Base-by-base conservation (phyloP, 2,797 vertebrate genomes). In the Dendrocincla tyrannina region DNA sequence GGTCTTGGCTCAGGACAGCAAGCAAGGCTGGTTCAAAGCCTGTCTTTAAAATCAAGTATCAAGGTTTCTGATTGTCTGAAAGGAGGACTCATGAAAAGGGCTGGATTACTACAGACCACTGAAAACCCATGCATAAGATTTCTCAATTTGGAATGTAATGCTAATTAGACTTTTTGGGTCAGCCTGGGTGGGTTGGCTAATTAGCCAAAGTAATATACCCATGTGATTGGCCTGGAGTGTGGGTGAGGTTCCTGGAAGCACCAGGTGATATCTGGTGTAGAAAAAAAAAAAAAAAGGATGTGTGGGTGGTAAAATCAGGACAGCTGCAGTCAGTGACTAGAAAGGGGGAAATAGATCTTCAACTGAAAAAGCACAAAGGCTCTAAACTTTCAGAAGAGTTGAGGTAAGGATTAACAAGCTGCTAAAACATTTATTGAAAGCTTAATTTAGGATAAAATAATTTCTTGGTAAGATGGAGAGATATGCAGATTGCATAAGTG, bases 181-280 rank as follows among this genome's bases (percentile, higher is more conserved):
- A 94, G 95, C 78, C 82, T 95, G 91, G 88, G 88, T 95, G 95
- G 93, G 95, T 96, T 95, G 88, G 83, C 89, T 97, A 92, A 96
- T 93, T 95, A 94, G 89, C 90, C 95, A 95, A 88, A 83, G 90
- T 87, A 93, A 87, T 81, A 49, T 90, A 93, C 17, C 88, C 84
- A 78, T 95, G 89, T 96, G 96, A 95, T 94, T 95, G 93, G 85
- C 92, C 90, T 90, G 95, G 91, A 97, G 96, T 96, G 85, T 96
- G 96, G 96, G 96, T 94, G 93, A 95, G 93, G 94, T 67, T 91
- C 88, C 91, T 96, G 90, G 81, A 95, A 91, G 77, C 92, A 95
- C 95, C 92, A 91, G 95, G 95, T 97, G 92, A 95, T 96, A 94
- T 24, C 88, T 96, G 88, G 58, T 82, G 56, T 44, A 17, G 17